Percentiles rank a stretch among this genome's conserved stretches.
These are phyloP conservation scores for Aphaenogaster ashmeadi DNA, from an alignment of 1,140 invertebrate species.

Conservation along the genomic window DNA sequence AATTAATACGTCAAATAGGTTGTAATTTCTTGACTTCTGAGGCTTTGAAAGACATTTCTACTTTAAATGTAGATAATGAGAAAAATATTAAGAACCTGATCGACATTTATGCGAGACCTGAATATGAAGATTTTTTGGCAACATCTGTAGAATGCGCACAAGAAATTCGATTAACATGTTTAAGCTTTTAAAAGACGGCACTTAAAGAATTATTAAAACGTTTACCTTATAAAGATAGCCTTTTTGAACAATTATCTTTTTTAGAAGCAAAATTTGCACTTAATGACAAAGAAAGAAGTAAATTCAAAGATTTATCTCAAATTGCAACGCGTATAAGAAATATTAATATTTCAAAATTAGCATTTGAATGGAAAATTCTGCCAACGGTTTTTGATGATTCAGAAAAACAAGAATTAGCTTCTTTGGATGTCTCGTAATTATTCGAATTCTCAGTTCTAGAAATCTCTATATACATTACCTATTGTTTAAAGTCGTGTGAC, in stretches of 20 bases:
- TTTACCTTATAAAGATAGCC: background rate
- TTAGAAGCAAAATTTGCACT: constrained; percentile 23
- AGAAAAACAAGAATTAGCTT: too few relatives aligned
- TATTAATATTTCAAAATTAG: too few relatives aligned
- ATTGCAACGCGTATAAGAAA: too few relatives aligned
- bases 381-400: too few relatives aligned
- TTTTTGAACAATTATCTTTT: constrained; percentile 19
- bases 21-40: background rate
- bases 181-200: constrained; percentile 31
- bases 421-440: too few relatives aligned
- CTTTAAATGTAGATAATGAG: constrained; percentile 1
- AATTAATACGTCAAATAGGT: background rate
- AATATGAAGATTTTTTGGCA: background rate
- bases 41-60: background rate
- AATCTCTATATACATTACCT: too few relatives aligned
- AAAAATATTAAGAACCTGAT: background rate
- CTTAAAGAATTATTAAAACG: constrained; percentile 6
- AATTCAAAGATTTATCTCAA: too few relatives aligned
- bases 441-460: too few relatives aligned
- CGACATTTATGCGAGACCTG: background rate
- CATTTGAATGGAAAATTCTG: too few relatives aligned
- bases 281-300: background rate
- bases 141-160: background rate
- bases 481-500: too few relatives aligned
- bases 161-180: constrained; percentile 41